These are phyloP conservation scores for Watsonalla cultraria DNA, from an alignment of 2,888 invertebrate species.

Conservation along the genomic window DNA sequence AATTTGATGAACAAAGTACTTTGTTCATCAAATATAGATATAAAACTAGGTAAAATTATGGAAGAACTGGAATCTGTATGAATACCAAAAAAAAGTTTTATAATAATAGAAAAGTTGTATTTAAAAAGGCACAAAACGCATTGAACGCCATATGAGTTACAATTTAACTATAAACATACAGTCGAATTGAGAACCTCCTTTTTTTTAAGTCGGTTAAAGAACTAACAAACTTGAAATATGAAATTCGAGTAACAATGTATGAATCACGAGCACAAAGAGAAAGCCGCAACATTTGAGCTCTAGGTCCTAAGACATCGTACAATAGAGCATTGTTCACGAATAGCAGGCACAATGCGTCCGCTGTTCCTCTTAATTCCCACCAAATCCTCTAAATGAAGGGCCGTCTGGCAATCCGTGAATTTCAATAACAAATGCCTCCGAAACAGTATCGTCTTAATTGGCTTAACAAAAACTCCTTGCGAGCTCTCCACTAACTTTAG, in stretches of 20 bases:
- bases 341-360: conserved; percentile 48
- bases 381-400: conserved; percentile 58
- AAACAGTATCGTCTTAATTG: conserved; percentile 58
- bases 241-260: conserved; percentile 23
- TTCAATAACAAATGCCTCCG: conserved; percentile 45
- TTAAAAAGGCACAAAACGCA: too few relatives aligned
- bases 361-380: conserved; percentile 61
- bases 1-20: too few relatives aligned
- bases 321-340: conserved; percentile 62
- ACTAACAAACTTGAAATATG: conserved; percentile 2
- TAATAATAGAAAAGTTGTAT: too few relatives aligned
- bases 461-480: conserved; percentile 48
- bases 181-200: neutral
- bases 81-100: too few relatives aligned
- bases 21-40: too few relatives aligned
- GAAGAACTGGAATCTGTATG: too few relatives aligned
- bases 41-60: too few relatives aligned
- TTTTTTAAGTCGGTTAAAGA: neutral
- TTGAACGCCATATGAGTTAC: too few relatives aligned
- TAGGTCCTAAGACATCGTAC: conserved; percentile 51
- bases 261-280: conserved; percentile 34
- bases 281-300: conserved; percentile 48
- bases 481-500: conserved; percentile 13
- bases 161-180: too few relatives aligned
- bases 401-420: conserved; percentile 56